These are phyloP conservation scores for Strix aluco DNA, from an alignment of 2,113 vertebrate species.

Conservation along the genomic window DNA sequence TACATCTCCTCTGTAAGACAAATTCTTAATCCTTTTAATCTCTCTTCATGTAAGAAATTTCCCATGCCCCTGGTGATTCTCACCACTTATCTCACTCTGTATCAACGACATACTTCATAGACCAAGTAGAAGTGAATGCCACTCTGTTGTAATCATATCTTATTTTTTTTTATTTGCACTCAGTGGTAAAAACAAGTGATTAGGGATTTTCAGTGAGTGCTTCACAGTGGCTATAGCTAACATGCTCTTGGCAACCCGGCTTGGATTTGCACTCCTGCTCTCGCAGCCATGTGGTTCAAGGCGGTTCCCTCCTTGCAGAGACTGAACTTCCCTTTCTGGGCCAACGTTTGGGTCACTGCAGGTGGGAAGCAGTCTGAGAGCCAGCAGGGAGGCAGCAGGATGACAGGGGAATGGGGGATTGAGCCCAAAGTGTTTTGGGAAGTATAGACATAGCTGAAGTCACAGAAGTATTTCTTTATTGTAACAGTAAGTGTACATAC, in stretches of 20 bases:
- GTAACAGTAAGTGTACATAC: background rate
- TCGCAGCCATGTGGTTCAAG: background rate
- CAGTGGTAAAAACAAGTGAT: background rate
- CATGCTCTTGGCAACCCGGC: background rate
- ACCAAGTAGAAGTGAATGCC: background rate
- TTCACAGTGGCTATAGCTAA: background rate
- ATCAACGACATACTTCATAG: background rate
- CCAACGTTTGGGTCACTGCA: background rate
- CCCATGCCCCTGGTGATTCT: background rate
- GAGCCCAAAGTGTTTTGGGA: background rate
- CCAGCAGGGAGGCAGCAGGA: background rate
- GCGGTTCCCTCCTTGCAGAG: background rate
- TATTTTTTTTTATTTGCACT: background rate
- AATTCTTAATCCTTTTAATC: background rate
- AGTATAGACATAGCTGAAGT: background rate
- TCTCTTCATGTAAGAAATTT: background rate
- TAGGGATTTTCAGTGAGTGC: background rate
- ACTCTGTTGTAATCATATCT: background rate
- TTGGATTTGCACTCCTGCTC: background rate
- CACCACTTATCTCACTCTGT: background rate
- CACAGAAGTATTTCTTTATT: background rate
- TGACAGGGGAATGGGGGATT: background rate
- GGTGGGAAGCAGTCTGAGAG: background rate
- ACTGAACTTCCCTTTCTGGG: background rate
- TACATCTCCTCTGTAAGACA: background rate